Base-by-base conservation (phyloP, 2,888 invertebrate species). In the Clostera curtula region DNA sequence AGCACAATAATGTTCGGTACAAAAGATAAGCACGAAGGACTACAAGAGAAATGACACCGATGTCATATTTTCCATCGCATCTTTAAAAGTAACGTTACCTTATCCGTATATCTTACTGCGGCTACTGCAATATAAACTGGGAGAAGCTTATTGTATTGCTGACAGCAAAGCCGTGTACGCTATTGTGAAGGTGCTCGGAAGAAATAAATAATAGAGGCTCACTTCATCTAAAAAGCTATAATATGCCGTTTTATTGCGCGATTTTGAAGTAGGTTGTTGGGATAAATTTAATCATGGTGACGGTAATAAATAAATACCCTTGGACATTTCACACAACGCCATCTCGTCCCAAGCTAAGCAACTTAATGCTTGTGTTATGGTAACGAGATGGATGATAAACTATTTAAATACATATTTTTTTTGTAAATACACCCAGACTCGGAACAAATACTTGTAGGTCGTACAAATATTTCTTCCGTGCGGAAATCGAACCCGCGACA, bases 171-270 rank as follows among this genome's bases (percentile, higher is more conserved):
- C 72, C 62, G 55, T 59, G 65, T 65, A 55, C 65, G 49, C 72
- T 45, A 74, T 80, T 80, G 77, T 82, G 41, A 43, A 49, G 63
- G 60, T 62, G 44, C 56, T 67, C 54, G 51, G 46, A 60, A 72
- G 73, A 72, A 74, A 75, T 74, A 80, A 51, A 62, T 77, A 79
- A 82, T 69, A 73, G 71, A 74, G 66, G 66, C 74, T 80, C 79
- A 70, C 66, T 68, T 67, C 70, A 73, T 72, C 70, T 63, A 56
- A 39, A 65, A 64, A 59, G 68, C 61, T 61, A 75, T 73, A 76
- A 73, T 74, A 49, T 66, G 50, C 68, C 58, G 72, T 71, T 69
- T 74, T 80, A 77, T 79, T 73, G 68, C 70, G 15, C 15, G 4
- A 15, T 5, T 4, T 4, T 15, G 4, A 5, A 15, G 4, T 6